A percentile compares a stretch with the other conserved stretches of the same genome.
Conservation (phyloP, 2,797 vertebrate genomes). For the Kryptopterus vitreolus region DNA sequence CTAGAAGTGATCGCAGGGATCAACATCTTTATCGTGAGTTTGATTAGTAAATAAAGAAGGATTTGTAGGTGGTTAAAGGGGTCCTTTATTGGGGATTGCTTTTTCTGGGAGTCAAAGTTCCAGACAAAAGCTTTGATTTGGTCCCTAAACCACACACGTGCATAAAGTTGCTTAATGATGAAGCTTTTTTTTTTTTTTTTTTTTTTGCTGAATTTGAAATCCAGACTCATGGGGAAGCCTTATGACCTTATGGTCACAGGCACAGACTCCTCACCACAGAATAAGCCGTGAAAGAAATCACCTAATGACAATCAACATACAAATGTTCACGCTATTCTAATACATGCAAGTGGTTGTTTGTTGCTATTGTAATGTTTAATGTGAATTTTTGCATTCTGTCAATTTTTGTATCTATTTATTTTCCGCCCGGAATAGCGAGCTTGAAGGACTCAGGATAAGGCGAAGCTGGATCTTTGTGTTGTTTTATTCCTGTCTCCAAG, state of each 20-base stretch:
- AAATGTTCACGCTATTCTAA: no score
- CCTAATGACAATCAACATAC: neutral
- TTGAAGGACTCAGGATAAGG: conserved; percentile 76
- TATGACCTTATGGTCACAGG: neutral
- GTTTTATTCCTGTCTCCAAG: conserved; percentile 90
- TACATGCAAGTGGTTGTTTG: conserved; percentile 35
- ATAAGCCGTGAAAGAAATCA: neutral
- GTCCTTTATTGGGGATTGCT: neutral
- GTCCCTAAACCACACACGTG: neutral
- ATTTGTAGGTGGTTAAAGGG: neutral
- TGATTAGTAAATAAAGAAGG: neutral
- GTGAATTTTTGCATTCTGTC: conserved; percentile 34
- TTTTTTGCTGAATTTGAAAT: no score
- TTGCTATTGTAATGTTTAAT: conserved; percentile 25
- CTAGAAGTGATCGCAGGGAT: conserved; percentile 11
- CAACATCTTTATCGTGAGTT: no score
- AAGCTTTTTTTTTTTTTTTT: no score
- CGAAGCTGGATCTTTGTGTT: conserved; percentile 74
- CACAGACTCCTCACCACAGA: neutral
- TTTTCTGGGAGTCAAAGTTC: neutral
- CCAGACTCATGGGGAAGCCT: neutral
- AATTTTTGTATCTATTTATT: no score
- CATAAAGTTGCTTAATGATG: neutral
- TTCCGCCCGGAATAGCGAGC: conserved; percentile 63
- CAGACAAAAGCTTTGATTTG: neutral